A percentile compares a stretch with the other conserved stretches of the same genome.
phyloP scores from a whole-genome alignment of 2,888 invertebrate species.

The Euplexia lucipara region DNA sequence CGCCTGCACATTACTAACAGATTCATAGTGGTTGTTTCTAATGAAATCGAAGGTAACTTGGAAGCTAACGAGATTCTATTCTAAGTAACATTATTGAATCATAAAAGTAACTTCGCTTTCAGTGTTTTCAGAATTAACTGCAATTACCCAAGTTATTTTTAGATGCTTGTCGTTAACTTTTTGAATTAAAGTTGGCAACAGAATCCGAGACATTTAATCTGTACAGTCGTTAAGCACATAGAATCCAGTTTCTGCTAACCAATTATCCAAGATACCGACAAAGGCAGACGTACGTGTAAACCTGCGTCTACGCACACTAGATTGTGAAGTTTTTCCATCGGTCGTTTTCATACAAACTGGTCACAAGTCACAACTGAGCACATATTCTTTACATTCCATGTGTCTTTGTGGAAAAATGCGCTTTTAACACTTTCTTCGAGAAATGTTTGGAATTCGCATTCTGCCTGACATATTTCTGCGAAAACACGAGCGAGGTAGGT shows the following conservation, averaged over 20 bases:
- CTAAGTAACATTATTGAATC: constrained; percentile 23
- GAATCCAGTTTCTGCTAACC: constrained; percentile 45
- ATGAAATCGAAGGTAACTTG: constrained; percentile 56
- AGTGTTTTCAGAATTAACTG: constrained; percentile 11
- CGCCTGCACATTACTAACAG: constrained; percentile 37
- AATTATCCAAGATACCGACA: constrained; percentile 63
- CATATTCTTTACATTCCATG: constrained; percentile 56
- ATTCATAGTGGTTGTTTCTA: constrained; percentile 43
- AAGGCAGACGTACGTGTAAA: constrained; percentile 51
- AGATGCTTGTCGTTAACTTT: constrained; percentile 5
- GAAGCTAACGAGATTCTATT: constrained; percentile 30
- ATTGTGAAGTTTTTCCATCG: constrained; percentile 50
- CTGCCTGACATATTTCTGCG: constrained; percentile 40
- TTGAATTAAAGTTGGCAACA: constrained; percentile 22
- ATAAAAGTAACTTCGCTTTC: background rate
- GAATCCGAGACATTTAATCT: constrained; percentile 43
- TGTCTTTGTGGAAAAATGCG: constrained; percentile 56
- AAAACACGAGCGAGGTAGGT: constrained; percentile 36
- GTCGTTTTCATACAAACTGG: constrained; percentile 56
- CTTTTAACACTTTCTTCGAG: constrained; percentile 64
- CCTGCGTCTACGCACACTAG: constrained; percentile 42
- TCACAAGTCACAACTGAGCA: constrained; percentile 28
- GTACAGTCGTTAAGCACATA: constrained; percentile 52
- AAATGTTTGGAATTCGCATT: constrained; percentile 41
- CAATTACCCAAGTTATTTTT: constrained; percentile 17